phyloP scores from a whole-genome alignment of 1,140 invertebrate species.

The Eurosta solidaginis region DNA sequence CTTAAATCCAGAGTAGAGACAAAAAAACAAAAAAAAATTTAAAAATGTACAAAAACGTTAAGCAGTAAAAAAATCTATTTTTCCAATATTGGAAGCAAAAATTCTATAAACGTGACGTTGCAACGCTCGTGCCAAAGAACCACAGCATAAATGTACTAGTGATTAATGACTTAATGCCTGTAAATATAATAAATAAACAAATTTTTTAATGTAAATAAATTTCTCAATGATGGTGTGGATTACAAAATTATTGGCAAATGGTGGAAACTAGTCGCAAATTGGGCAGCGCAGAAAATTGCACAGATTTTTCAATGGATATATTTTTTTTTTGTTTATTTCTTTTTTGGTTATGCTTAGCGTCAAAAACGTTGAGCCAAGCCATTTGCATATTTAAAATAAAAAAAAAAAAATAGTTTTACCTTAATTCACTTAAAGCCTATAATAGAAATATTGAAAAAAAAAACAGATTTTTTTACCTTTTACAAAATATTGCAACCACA shows the following conservation, averaged over 20 bases:
- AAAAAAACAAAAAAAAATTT: not conserved
- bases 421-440: too few species aligned
- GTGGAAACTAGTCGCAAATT: not conserved
- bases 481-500: too few species aligned
- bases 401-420: too few species aligned
- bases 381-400: too few species aligned
- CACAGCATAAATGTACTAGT: not conserved
- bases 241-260: not conserved
- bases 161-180: slow-evolving; percentile 13
- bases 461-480: too few species aligned
- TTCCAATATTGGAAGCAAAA: not conserved
- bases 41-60: not conserved
- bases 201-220: not conserved
- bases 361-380: too few species aligned
- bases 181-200: slow-evolving; percentile 13
- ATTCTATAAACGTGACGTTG: not conserved
- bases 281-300: not conserved
- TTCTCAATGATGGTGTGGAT: not conserved
- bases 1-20: not conserved
- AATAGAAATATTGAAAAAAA: too few species aligned
- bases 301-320: not conserved
- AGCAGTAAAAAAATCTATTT: not conserved
- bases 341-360: too few species aligned
- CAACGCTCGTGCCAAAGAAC: not conserved
- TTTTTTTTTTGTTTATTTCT: not conserved